Evolutionary conservation across 2,797 vertebrate genomes (phyloP).

Genomic region (Protosalanx chinensis): DNA sequence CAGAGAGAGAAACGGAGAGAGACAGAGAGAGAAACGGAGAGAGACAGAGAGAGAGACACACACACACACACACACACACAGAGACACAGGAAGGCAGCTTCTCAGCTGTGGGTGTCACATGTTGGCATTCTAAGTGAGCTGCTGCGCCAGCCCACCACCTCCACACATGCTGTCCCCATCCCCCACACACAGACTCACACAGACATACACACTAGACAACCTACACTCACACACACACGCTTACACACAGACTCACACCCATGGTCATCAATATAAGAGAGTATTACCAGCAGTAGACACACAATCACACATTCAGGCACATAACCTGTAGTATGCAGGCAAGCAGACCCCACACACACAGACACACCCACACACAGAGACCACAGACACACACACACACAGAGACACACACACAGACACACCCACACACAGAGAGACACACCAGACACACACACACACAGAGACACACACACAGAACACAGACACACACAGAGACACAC

Average conservation of each 20-base stretch:
- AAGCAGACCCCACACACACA: conserved; percentile 3
- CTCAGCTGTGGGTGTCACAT: conserved; percentile 54
- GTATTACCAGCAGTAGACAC: background rate
- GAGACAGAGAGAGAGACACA: background rate
- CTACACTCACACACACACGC: conserved; percentile 17
- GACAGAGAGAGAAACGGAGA: background rate
- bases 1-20: background rate
- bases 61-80: conserved; percentile 10
- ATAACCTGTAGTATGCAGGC: background rate
- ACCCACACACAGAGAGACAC: background rate
- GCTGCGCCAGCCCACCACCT: conserved; percentile 67
- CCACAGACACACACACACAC: conserved; percentile 6
- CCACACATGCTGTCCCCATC: conserved; percentile 74
- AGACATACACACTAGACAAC: conserved; percentile 12
- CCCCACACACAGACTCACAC: conserved; percentile 42
- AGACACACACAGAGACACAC: background rate
- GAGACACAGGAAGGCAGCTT: conserved; percentile 30
- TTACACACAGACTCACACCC: conserved; percentile 19
- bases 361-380: background rate
- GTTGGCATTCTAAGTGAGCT: conserved; percentile 69
- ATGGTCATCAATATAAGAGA: background rate
- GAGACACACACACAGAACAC: conserved; percentile 54
- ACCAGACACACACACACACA: conserved; percentile 18
- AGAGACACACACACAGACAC: conserved; percentile 19
- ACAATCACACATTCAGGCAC: background rate